These are phyloP conservation scores for Xestia ashworthii DNA, from an alignment of 2,888 invertebrate species.

Conservation along the genomic window DNA sequence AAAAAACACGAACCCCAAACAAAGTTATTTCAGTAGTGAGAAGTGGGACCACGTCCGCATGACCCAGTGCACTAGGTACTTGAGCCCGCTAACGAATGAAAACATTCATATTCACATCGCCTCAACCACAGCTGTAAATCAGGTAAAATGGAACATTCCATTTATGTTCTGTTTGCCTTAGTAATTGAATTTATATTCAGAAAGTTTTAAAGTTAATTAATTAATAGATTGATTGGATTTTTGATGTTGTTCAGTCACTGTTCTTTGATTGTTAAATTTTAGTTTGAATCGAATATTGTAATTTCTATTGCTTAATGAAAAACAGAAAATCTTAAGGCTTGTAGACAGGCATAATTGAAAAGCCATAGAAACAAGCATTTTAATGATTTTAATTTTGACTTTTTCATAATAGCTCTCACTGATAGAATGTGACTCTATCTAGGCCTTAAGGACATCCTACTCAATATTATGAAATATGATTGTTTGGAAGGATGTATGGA, in stretches of 20 bases:
- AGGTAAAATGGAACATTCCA: slow-evolving; percentile 47
- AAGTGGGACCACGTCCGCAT: slow-evolving; percentile 71
- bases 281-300: neutral
- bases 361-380: neutral
- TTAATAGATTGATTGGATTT: slow-evolving; percentile 21
- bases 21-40: slow-evolving; percentile 75
- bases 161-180: slow-evolving; percentile 31
- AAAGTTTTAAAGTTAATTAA: slow-evolving; percentile 29
- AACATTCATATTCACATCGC: slow-evolving; percentile 73
- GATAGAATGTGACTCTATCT: neutral
- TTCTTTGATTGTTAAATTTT: slow-evolving; percentile 1
- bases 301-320: neutral
- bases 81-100: slow-evolving; percentile 74
- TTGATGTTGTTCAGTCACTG: slow-evolving; percentile 7
- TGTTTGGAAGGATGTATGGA: too few species aligned
- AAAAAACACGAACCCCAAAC: slow-evolving; percentile 53
- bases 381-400: neutral
- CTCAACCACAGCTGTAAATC: slow-evolving; percentile 63
- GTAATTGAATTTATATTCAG: slow-evolving; percentile 17
- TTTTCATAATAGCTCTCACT: neutral
- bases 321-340: neutral
- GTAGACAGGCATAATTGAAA: neutral
- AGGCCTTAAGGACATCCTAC: neutral
- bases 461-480: too few species aligned
- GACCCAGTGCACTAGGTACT: slow-evolving; percentile 74